These are phyloP conservation scores for Semotilus atromaculatus DNA, from an alignment of 2,797 vertebrate species.

Conservation along the genomic window DNA sequence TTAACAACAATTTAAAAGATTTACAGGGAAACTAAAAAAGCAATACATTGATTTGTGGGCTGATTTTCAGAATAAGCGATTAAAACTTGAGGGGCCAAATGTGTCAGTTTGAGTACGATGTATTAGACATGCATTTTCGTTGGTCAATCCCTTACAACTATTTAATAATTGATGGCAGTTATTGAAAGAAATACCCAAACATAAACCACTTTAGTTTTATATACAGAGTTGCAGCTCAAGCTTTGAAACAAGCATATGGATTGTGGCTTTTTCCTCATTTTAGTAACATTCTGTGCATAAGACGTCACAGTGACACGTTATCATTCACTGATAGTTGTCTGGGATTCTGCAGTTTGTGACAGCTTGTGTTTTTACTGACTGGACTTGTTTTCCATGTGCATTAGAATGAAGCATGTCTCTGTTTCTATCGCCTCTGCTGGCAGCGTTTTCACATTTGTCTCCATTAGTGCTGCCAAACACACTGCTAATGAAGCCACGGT, in stretches of 20 bases:
- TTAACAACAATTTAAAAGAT: neutral
- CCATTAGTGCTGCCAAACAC: slow-evolving; percentile 56
- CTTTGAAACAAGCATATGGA: neutral
- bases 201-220: neutral
- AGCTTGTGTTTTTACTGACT: slow-evolving; percentile 45
- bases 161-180: neutral
- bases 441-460: slow-evolving; percentile 55
- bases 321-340: slow-evolving; percentile 1
- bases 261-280: neutral
- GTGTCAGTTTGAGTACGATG: neutral
- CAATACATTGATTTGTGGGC: neutral
- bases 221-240: neutral
- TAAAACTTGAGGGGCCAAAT: neutral
- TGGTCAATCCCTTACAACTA: neutral
- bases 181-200: neutral
- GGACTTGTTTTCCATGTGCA: slow-evolving; percentile 36
- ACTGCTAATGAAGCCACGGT: slow-evolving; percentile 20
- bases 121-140: neutral
- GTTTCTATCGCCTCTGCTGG: slow-evolving; percentile 52
- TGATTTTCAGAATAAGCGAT: neutral
- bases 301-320: neutral
- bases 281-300: neutral
- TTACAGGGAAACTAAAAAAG: neutral
- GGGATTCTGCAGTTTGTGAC: neutral
- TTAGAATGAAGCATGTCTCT: slow-evolving; percentile 46